phyloP scores from a whole-genome alignment of 2,797 vertebrate genomes.

The Chrosomus eos region DNA sequence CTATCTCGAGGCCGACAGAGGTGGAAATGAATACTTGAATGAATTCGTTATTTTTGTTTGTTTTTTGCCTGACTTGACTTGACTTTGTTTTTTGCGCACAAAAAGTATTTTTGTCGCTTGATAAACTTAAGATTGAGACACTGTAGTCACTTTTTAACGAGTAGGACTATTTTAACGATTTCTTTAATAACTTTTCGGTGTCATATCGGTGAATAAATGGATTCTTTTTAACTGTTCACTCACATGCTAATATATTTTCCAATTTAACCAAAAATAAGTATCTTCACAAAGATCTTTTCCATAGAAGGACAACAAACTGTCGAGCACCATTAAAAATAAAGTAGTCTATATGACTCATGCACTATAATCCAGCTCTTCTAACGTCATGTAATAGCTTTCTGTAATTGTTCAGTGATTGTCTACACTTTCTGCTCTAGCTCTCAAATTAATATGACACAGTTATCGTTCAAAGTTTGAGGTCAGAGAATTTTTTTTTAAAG shows the following conservation, averaged over 20 bases:
- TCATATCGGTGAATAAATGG: too few relatives aligned
- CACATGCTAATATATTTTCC: not conserved
- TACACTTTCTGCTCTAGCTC: not conserved
- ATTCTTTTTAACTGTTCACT: not conserved
- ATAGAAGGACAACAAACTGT: not conserved
- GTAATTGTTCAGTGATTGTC: constrained; percentile 9
- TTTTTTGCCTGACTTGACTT: too few relatives aligned
- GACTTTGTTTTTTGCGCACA: too few relatives aligned
- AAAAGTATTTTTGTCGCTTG: too few relatives aligned
- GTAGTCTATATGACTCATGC: not conserved
- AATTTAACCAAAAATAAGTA: not conserved
- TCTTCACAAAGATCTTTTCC: not conserved
- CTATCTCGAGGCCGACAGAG: too few relatives aligned
- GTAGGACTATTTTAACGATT: too few relatives aligned
- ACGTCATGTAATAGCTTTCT: not conserved
- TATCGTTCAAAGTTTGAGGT: not conserved
- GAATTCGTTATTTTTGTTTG: too few relatives aligned
- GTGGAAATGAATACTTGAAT: too few relatives aligned
- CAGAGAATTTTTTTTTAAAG: not conserved
- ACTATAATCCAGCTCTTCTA: not conserved
- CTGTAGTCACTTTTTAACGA: too few relatives aligned
- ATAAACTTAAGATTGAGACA: too few relatives aligned
- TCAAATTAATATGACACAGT: not conserved
- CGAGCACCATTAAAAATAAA: not conserved
- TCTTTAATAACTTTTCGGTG: too few relatives aligned